A percentile compares a stretch with the other conserved stretches of the same genome.
phyloP scores from a whole-genome alignment of 2,797 vertebrate genomes.

The Sebastes minor region DNA sequence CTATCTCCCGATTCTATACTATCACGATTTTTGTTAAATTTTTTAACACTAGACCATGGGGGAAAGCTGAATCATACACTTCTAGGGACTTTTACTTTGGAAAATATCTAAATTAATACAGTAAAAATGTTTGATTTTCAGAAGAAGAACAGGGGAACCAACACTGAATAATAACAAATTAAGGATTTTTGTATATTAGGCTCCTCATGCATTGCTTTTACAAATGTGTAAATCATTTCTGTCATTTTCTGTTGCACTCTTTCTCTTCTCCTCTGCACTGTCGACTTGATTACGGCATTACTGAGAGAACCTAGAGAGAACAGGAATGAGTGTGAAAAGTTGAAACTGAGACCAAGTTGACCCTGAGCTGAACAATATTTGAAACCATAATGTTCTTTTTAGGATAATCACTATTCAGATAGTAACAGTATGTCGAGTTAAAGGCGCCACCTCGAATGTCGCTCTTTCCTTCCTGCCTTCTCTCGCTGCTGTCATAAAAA shows the following conservation, averaged over 20 bases:
- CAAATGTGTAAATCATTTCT: too few species aligned
- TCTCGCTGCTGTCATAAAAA: conserved; percentile 49
- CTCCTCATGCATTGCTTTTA: too few species aligned
- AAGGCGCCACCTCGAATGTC: conserved; percentile 33
- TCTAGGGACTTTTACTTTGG: too few species aligned
- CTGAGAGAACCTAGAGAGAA: background rate
- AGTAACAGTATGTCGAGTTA: background rate
- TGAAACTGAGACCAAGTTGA: background rate
- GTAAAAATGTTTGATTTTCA: too few species aligned
- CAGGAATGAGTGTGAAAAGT: background rate
- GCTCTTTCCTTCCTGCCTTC: conserved; percentile 19
- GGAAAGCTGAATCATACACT: too few species aligned
- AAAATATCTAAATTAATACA: too few species aligned
- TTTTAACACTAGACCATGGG: too few species aligned
- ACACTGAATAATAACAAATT: too few species aligned
- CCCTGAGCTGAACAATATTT: conserved; percentile 17
- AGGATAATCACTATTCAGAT: background rate
- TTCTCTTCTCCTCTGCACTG: background rate
- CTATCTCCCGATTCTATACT: too few species aligned
- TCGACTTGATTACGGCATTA: background rate
- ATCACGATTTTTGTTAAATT: too few species aligned
- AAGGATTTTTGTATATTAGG: too few species aligned
- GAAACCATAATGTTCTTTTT: background rate
- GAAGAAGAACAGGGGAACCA: too few species aligned
- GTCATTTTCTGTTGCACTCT: background rate